Percentiles rank a stretch among this genome's conserved stretches.
These are phyloP conservation scores for Hypsibius dujardini DNA, from an alignment of 1,140 invertebrate species.

Conservation along the genomic window DNA sequence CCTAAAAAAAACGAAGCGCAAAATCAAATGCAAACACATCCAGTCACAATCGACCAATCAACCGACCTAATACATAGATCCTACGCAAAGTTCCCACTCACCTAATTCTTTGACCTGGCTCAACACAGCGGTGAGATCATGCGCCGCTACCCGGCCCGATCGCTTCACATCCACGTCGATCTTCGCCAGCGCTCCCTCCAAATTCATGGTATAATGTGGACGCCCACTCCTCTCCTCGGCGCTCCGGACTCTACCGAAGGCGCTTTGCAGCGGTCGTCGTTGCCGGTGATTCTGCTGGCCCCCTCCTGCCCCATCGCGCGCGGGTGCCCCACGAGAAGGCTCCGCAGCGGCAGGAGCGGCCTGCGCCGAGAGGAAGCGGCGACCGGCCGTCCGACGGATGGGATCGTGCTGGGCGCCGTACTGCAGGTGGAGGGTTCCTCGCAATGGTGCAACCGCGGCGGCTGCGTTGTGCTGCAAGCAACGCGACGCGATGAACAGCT, in stretches of 20 bases:
- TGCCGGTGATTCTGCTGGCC: neutral
- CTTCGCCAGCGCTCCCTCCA: neutral
- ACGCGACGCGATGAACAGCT: too few species aligned
- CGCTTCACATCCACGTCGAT: conserved; percentile 11
- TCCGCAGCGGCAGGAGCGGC: neutral
- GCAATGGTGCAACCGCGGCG: too few species aligned
- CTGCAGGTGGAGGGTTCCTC: too few species aligned
- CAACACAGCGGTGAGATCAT: neutral
- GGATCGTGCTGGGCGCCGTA: neutral
- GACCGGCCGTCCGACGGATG: neutral
- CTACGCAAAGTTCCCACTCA: too few species aligned
- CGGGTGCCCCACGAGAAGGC: neutral
- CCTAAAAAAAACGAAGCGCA: too few species aligned
- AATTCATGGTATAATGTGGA: neutral
- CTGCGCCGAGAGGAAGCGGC: neutral
- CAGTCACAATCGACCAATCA: too few species aligned
- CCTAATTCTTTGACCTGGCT: too few species aligned
- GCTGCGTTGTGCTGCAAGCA: too few species aligned
- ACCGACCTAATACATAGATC: too few species aligned
- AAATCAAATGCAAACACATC: too few species aligned
- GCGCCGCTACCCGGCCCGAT: neutral
- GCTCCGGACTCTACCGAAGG: neutral
- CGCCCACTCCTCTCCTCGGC: too few species aligned
- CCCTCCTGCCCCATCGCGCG: neutral
- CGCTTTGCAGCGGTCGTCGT: neutral